A percentile compares a stretch with the other conserved stretches of the same genome.
Conservation (phyloP, 2,888 invertebrate species). For the Caenorhabditis sinica region DNA sequence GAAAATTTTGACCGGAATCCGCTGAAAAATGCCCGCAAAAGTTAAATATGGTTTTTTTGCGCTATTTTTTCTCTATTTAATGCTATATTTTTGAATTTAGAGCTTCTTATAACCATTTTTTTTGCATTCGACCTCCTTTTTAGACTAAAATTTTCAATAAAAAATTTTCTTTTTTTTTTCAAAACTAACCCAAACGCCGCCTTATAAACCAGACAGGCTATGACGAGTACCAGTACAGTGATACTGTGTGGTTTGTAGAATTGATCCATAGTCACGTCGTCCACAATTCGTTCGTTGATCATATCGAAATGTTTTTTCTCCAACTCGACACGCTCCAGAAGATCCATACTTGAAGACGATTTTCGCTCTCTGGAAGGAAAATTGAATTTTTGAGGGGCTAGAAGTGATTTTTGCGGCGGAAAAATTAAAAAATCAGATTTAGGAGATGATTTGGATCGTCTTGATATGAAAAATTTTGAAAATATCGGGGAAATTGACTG, state of each 20-base stretch:
- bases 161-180: background rate
- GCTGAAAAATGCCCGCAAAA: too few species aligned
- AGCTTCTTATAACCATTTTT: too few species aligned
- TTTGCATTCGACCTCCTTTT: too few species aligned
- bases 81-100: too few species aligned
- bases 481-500: too few species aligned
- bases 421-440: too few species aligned
- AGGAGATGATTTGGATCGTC: too few species aligned
- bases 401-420: too few species aligned
- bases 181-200: slow-evolving; percentile 93
- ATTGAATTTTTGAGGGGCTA: background rate
- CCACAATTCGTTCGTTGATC: slow-evolving; percentile 92
- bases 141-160: slow-evolving; percentile 82
- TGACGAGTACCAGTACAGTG: slow-evolving; percentile 92
- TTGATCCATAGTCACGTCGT: slow-evolving; percentile 96
- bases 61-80: too few species aligned
- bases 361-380: slow-evolving; percentile 37
- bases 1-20: too few species aligned
- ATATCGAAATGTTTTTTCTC: slow-evolving; percentile 79
- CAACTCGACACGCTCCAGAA: slow-evolving; percentile 63
- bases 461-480: too few species aligned
- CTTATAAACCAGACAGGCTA: slow-evolving; percentile 92
- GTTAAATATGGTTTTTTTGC: too few species aligned
- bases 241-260: slow-evolving; percentile 99
- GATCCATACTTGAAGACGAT: slow-evolving; percentile 17